These are phyloP conservation scores for Athalia rosae DNA, from an alignment of 2,888 invertebrate species.

Conservation along the genomic window DNA sequence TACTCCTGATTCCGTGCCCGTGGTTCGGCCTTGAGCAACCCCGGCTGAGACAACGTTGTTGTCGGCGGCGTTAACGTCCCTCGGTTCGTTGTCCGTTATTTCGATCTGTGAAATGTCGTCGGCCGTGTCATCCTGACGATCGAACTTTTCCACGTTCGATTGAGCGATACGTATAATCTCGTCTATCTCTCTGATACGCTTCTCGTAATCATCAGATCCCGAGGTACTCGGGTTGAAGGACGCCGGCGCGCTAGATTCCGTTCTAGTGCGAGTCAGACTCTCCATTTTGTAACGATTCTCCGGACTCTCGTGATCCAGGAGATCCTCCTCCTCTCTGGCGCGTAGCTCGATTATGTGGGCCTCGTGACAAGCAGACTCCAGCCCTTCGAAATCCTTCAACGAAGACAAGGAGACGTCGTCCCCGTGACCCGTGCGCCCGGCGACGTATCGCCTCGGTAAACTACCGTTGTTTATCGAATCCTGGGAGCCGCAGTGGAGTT, in stretches of 20 bases:
- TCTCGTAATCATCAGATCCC: slow-evolving; percentile 79
- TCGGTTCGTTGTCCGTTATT: slow-evolving; percentile 60
- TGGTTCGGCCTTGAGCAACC: slow-evolving; percentile 54
- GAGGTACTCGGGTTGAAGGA: slow-evolving; percentile 74
- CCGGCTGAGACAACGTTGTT: not conserved
- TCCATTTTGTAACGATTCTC: slow-evolving; percentile 78
- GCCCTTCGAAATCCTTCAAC: slow-evolving; percentile 92
- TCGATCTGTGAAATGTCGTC: slow-evolving; percentile 75
- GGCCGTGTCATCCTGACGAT: slow-evolving; percentile 75
- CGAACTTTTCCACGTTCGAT: slow-evolving; percentile 80
- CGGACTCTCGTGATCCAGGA: slow-evolving; percentile 81
- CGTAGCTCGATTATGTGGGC: slow-evolving; percentile 88
- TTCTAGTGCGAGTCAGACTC: slow-evolving; percentile 63
- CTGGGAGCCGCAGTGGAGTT: slow-evolving; percentile 83
- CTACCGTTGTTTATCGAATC: slow-evolving; percentile 90
- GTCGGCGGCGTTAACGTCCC: slow-evolving; percentile 38
- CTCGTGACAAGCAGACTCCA: slow-evolving; percentile 91
- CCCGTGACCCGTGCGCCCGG: slow-evolving; percentile 84
- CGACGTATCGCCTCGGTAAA: slow-evolving; percentile 82
- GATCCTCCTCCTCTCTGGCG: slow-evolving; percentile 89
- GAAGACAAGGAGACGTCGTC: slow-evolving; percentile 92
- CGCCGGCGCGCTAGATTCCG: slow-evolving; percentile 67
- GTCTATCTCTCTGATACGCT: slow-evolving; percentile 81
- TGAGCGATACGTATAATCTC: slow-evolving; percentile 82
- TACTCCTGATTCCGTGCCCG: slow-evolving; percentile 56